Evolutionary conservation across 2,888 invertebrate species (phyloP), one percentile per base, ranked within the genome.

Genomic region (Alviniconcha strummeri): DNA sequence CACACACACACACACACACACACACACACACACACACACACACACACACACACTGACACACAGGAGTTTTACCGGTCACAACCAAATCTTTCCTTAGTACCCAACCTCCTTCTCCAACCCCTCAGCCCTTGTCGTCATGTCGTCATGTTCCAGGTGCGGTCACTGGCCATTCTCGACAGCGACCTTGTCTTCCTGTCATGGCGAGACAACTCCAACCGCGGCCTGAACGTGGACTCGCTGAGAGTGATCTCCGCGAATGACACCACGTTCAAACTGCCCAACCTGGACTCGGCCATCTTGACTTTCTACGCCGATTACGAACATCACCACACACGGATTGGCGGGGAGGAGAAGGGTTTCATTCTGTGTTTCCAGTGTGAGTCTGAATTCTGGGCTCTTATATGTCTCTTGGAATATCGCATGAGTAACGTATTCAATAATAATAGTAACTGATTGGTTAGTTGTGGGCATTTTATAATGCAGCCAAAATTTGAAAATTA

Each of bases 341-440:
- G 36, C 2, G 82, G 69, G 15, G 69, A 77, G 56, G 77, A 76
- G n/a, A 82, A 82, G 13, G 82, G 82, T 9, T 82, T 82, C 55
- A 13, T 82, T 9, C 69, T 82, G 55, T 82, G 82, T 15, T 82
- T 64, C 52, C 77, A 82, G 76, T 82, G 82, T 82, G 36, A 69
- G 82, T 56, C 36, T 36, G 36, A 36, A 36, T 36, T 36, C 36
- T 36, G 36, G 36, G 36, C 0, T 36, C 36, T 36, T 36, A 36
- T 36, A 36, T 36, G 1, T 36, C 36, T 36, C 36, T 3, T 36
- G 36, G 36, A 0, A 36, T 36, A 36, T 36, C 36, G 36, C 36
- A 36, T 36, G 36, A 36, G 36, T 36, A 36, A 36, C 36, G 36
- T 36, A 3, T 36, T 36, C 3, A 36, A 36, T 3, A 36, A 36